Conservation (phyloP, 2,888 invertebrate species). For the Calameuta pallipes region DNA sequence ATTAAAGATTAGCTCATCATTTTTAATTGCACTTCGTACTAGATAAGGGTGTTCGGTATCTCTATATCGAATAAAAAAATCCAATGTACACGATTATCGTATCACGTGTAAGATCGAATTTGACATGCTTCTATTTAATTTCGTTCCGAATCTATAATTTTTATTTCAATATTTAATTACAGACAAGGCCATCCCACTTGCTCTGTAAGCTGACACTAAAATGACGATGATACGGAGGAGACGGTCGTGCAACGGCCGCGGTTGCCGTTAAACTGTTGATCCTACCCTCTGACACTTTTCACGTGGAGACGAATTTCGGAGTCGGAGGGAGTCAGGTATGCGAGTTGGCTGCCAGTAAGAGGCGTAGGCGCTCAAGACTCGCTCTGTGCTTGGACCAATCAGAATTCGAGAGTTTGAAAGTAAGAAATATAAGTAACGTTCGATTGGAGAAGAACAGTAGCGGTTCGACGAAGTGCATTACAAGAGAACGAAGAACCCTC, state of each 20-base stretch:
- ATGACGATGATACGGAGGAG: background rate
- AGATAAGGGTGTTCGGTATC: background rate
- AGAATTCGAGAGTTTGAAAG: background rate
- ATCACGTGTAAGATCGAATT: too few relatives aligned
- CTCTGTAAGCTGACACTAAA: background rate
- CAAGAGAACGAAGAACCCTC: background rate
- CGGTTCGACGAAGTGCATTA: background rate
- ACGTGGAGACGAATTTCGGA: constrained; percentile 37
- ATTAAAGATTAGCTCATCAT: background rate
- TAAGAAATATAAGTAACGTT: background rate
- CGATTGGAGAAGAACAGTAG: background rate
- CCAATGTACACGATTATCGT: background rate
- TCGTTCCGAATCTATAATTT: background rate
- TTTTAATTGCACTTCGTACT: background rate
- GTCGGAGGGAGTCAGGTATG: constrained; percentile 27
- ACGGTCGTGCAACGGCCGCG: constrained; percentile 23
- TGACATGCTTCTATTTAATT: too few relatives aligned
- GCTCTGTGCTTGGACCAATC: background rate
- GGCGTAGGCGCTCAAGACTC: constrained; percentile 10
- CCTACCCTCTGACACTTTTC: constrained; percentile 41
- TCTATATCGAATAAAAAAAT: background rate
- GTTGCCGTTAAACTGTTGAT: constrained; percentile 40
- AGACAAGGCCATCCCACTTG: background rate
- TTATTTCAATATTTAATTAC: background rate
- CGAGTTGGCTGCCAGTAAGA: constrained; percentile 9